Evolutionary conservation across 1,140 invertebrate genomes (phyloP).

Genomic region (Polyergus mexicanus): DNA sequence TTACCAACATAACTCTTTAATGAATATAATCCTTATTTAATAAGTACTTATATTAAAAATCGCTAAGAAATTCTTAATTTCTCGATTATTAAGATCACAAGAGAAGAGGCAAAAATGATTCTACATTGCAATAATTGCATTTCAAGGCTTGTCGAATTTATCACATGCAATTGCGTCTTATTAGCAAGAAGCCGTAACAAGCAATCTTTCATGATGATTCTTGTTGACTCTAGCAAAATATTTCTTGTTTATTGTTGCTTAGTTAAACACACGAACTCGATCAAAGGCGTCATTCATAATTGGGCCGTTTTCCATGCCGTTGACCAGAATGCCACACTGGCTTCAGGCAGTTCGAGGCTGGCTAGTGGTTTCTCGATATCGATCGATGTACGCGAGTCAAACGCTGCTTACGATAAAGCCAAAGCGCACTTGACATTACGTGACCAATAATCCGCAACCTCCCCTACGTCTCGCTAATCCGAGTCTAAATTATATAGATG

Average conservation of each 20-base stretch:
- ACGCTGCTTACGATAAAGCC: slow-evolving; percentile 65
- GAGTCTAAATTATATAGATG: slow-evolving; percentile 21
- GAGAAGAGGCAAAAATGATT: not conserved
- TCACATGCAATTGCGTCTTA: not conserved
- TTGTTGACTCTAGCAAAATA: not conserved
- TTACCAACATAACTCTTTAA: not conserved
- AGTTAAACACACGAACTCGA: slow-evolving; percentile 64
- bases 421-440: slow-evolving; percentile 69
- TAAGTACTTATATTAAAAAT: not conserved
- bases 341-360: slow-evolving; percentile 59
- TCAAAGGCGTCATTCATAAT: slow-evolving; percentile 75
- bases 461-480: slow-evolving; percentile 22
- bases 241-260: slow-evolving; percentile 49
- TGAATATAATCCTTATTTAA: not conserved
- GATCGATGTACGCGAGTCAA: slow-evolving; percentile 59
- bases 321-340: slow-evolving; percentile 62
- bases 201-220: slow-evolving; percentile 62
- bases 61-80: not conserved
- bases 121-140: not conserved
- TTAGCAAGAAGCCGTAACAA: not conserved
- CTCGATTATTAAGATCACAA: not conserved
- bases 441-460: slow-evolving; percentile 65
- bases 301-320: slow-evolving; percentile 70
- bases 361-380: slow-evolving; percentile 67
- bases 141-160: too few species aligned